phyloP scores from a whole-genome alignment of 2,797 vertebrate species.

The Halcyon leucocephala region DNA sequence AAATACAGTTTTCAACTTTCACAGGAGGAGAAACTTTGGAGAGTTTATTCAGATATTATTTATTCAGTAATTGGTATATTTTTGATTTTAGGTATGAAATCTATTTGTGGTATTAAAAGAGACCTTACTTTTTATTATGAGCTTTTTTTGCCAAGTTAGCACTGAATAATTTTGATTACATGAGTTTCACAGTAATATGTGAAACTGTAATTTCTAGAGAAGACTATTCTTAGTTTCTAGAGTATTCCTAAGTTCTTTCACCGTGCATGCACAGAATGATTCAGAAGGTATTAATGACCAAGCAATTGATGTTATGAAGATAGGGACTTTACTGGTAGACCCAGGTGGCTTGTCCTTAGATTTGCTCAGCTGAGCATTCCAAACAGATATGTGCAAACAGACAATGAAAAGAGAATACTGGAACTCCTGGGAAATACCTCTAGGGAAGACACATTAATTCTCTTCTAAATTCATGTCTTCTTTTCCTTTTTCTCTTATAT shows the following conservation, averaged over 20 bases:
- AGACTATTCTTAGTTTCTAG: neutral
- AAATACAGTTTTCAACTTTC: neutral
- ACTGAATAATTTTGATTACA: neutral
- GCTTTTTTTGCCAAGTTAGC: neutral
- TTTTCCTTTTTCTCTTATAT: neutral
- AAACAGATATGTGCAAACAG: neutral
- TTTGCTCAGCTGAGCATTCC: neutral
- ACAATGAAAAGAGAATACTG: neutral
- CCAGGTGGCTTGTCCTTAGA: neutral
- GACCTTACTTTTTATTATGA: neutral
- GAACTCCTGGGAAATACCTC: neutral
- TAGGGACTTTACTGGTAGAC: neutral
- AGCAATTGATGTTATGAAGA: neutral
- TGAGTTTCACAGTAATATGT: neutral
- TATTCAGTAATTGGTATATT: neutral
- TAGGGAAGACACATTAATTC: neutral
- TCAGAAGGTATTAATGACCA: neutral
- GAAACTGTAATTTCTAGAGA: neutral
- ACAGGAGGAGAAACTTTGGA: neutral
- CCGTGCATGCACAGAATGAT: neutral
- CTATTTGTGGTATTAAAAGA: neutral
- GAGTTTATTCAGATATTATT: neutral
- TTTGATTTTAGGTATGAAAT: neutral
- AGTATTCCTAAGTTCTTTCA: neutral
- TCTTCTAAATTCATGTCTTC: neutral